Base-by-base conservation (phyloP, 2,888 invertebrate species). In the Aromia moschata region DNA sequence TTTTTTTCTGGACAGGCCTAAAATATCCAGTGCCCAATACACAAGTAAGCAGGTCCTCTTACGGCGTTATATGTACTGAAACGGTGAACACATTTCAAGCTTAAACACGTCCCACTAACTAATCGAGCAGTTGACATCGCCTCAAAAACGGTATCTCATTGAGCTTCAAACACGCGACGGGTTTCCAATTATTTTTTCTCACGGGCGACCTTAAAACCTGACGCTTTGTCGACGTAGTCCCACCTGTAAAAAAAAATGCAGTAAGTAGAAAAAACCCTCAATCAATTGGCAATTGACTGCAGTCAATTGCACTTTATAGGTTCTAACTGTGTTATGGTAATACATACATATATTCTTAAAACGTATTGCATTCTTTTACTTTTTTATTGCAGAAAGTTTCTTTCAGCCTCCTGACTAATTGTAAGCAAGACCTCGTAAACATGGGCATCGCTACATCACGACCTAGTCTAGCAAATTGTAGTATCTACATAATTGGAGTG, bases 221-320 rank as follows among this genome's bases (percentile, higher is more conserved):
- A 68, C 60, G 57, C 67, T 67, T 36, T 68, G 61, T 62, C 67
- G 69, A 61, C 70, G 65, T 41, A 61, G 56, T 62, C 62, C 65
- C 49, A 62, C 63, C 68, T 67, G 53, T 16, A 58, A 68, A 60
- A 73, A 72, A 20, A 33, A 33, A 37, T n/a, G n/a, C n/a, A n/a
- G n/a, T n/a, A n/a, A n/a, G n/a, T n/a, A n/a, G n/a, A n/a, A n/a
- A n/a, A n/a, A n/a, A n/a, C n/a, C n/a, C n/a, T n/a, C n/a, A n/a
- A n/a, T n/a, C n/a, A n/a, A n/a, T n/a, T n/a, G n/a, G n/a, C n/a
- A n/a, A n/a, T n/a, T n/a, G n/a, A n/a, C n/a, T n/a, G n/a, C n/a
- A n/a, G n/a, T n/a, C n/a, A n/a, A n/a, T n/a, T n/a, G n/a, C n/a
- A n/a, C n/a, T n/a, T n/a, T n/a, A n/a, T n/a, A n/a, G n/a, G n/a